Base-by-base conservation (phyloP, 2,113 vertebrate species). In the Stigmatopora argus region DNA sequence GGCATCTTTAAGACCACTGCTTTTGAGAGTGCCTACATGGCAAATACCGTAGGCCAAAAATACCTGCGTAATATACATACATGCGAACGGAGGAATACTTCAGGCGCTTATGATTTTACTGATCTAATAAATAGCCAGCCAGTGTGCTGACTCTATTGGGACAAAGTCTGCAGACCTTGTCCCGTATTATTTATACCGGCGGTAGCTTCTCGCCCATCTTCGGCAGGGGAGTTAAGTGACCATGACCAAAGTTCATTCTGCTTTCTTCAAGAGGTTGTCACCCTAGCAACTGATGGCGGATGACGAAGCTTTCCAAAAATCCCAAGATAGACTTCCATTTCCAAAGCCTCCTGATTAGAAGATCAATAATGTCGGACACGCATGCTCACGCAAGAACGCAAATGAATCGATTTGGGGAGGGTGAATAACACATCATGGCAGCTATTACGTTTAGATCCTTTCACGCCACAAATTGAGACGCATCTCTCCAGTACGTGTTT, bases 381-480 rank as follows among this genome's bases (percentile, higher is more conserved):
- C 64, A 69, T 35, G 59, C 66, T 79, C 66, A 60, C 56, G 44
- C 65, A 75, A 70, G 55, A 78, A 77, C 35, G 67, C 57, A 75
- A 86, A 87, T 86, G 49, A 31, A 31, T 31, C 26, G 81, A 88
- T 87, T 87, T 83, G 62, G 69, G 7, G 58, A 53, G 72, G 71
- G 81, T 85, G 81, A 80, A 83, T 85, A 88, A 72, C 69, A 72
- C 74, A 78, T 80, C 69, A 67, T 75, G 59, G 66, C 48, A 47
- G 59, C 64, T 71, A 73, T 80, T 78, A 73, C 69, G 82, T 78
- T 82, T 65, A 71, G 69, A 76, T 69, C 64, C 75, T 67, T 52
- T 41, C 38, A 41, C 38, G 6, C 38, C 38, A 41, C 9, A 8
- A 7, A 41, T 41, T 10, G 7, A 41, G 38, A 41, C 4, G 38